These are phyloP conservation scores for Synanthedon andrenaeformis DNA, from an alignment of 2,888 invertebrate genomes.

Conservation along the genomic window DNA sequence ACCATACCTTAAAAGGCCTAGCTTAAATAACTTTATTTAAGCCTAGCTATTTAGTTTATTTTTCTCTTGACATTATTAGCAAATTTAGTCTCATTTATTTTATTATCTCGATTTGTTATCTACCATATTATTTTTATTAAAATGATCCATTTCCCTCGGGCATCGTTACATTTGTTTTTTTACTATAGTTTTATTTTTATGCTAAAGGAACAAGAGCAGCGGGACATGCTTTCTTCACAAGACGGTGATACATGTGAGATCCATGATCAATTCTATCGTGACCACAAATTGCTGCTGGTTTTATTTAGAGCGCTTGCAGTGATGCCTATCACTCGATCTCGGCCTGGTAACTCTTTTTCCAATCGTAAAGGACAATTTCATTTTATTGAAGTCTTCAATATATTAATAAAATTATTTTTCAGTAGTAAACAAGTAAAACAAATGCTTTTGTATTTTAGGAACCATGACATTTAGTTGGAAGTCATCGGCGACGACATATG, in stretches of 20 bases:
- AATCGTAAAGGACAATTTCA: background rate
- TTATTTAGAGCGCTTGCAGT: slow-evolving; percentile 74
- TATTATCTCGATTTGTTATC: too few species aligned
- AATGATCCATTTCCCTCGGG: too few species aligned
- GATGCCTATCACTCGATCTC: slow-evolving; percentile 73
- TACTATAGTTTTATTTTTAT: background rate
- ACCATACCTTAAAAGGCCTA: too few species aligned
- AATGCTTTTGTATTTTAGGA: slow-evolving; percentile 25
- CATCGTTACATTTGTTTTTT: too few species aligned
- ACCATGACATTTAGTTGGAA: slow-evolving; percentile 75
- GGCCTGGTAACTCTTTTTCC: slow-evolving; percentile 47
- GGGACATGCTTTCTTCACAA: slow-evolving; percentile 64
- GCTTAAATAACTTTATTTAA: too few species aligned
- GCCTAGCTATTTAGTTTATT: too few species aligned
- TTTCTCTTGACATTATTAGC: too few species aligned
- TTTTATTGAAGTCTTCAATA: too few species aligned
- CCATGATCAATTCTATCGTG: slow-evolving; percentile 76
- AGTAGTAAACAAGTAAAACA: background rate
- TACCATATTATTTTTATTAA: too few species aligned
- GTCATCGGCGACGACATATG: slow-evolving; percentile 74
- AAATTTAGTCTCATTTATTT: too few species aligned
- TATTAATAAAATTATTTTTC: too few species aligned
- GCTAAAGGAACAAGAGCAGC: slow-evolving; percentile 51
- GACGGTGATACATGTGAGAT: slow-evolving; percentile 72
- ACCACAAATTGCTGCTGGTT: slow-evolving; percentile 73